Evolutionary conservation across 2,113 vertebrate species (phyloP).

Genomic region (Meriones unguiculatus): DNA sequence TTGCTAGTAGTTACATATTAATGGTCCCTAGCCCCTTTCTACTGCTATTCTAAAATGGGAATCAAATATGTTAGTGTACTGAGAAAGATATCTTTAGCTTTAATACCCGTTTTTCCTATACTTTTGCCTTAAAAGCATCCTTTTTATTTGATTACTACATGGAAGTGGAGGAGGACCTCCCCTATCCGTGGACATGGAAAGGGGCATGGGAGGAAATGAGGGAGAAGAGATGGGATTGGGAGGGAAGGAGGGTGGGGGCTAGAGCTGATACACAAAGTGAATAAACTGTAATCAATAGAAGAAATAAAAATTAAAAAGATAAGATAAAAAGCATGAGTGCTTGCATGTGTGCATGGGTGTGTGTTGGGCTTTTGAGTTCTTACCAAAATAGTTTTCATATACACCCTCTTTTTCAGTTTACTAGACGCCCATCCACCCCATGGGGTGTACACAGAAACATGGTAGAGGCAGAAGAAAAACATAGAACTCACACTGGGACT

Average conservation of each 20-base stretch:
- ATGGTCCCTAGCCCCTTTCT: not conserved
- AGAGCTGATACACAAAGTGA: too few species aligned
- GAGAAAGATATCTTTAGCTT: not conserved
- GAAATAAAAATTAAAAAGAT: too few species aligned
- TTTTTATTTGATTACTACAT: not conserved
- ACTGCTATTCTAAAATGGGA: not conserved
- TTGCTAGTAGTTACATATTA: not conserved
- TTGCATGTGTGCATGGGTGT: not conserved
- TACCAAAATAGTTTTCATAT: not conserved
- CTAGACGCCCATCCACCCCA: not conserved
- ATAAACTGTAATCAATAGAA: too few species aligned
- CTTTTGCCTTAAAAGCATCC: not conserved
- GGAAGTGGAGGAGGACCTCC: too few species aligned
- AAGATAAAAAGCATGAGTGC: not conserved
- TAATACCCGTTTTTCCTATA: not conserved
- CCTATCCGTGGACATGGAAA: too few species aligned
- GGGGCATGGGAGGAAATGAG: too few species aligned
- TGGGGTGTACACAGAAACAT: not conserved
- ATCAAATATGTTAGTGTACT: not conserved
- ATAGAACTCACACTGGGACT: not conserved
- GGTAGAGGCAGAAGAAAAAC: not conserved
- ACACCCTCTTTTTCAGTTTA: not conserved
- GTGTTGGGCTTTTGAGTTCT: not conserved
- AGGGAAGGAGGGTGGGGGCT: too few species aligned
- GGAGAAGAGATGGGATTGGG: too few species aligned